Evolutionary conservation across 2,888 invertebrate genomes (phyloP), one percentile per base, ranked within the genome.

Genomic region (Eilema sororculum): DNA sequence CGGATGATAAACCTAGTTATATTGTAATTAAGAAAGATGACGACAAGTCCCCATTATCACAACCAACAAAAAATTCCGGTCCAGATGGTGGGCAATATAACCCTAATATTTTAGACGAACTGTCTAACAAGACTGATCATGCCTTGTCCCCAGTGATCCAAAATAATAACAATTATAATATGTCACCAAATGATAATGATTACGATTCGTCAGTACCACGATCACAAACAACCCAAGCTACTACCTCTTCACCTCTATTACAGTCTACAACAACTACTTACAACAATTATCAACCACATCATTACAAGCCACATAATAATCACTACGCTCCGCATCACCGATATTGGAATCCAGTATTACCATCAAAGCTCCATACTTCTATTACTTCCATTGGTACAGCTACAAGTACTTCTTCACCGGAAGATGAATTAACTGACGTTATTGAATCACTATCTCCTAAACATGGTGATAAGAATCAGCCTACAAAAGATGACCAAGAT

Each of bases 1-100:
- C 79, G 16, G 71, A 79, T 61, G 79, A 72, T 46, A 73, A 86
- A 79, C 84, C 87, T 46, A 84, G 89, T 64, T 80, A 83, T 52
- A 61, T 20, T 10, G 25, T 71, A 20, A 20, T 52, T 5, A 67
- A 67, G 22, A 60, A 58, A 24, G n/a, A 59, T n/a, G 24, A 65
- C 16, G 30, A 65, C 3, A n/a, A 62, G 28, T 9, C n/a, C 2
- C 9, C 9, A 30, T 13, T 41, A 0, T 28, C 28, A 52, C 22
- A 57, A 22, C 37, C n/a, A 25, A 16, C 37, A 6, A 56, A 20
- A 24, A 25, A 46, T 20, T 52, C 24, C 30, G 6, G 1, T 8
- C 0, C 10, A 63, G 58, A 20, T 22, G 58, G 46, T 52, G 20
- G 2, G 12, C 24, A 61, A 22, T 8, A 9, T n/a, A 9, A 8